These are phyloP conservation scores for Tursiops truncatus DNA, from an alignment of 2,113 vertebrate genomes.

Conservation along the genomic window DNA sequence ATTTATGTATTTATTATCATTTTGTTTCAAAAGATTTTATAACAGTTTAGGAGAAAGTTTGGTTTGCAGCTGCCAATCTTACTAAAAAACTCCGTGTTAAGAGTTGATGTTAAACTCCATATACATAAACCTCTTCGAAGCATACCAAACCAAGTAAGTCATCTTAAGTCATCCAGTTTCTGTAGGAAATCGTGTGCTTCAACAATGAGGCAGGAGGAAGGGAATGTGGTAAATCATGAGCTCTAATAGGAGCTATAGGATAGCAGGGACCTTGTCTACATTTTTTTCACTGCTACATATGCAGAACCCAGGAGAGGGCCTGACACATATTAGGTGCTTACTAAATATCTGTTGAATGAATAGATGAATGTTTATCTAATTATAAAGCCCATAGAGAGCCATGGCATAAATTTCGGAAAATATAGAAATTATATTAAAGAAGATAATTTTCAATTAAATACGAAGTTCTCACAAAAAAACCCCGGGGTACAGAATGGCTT, in stretches of 20 bases:
- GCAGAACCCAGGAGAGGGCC: background rate
- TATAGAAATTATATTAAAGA: background rate
- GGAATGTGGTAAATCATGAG: background rate
- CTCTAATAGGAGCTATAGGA: background rate
- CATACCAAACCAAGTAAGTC: background rate
- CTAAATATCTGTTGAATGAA: background rate
- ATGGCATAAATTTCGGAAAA: background rate
- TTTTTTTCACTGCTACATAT: background rate
- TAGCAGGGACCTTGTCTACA: background rate
- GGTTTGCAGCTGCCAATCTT: background rate
- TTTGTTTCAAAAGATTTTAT: slow-evolving; percentile 10
- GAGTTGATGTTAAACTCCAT: background rate
- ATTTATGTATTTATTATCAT: background rate
- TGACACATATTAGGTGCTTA: background rate
- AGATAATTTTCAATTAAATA: slow-evolving; percentile 16
- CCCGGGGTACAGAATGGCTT: background rate
- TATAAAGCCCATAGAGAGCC: background rate
- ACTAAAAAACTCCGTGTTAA: background rate
- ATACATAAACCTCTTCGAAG: background rate
- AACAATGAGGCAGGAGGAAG: background rate
- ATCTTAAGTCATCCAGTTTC: background rate
- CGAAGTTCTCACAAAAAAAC: background rate
- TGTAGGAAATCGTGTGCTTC: background rate
- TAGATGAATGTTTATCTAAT: background rate
- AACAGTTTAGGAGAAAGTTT: background rate